A percentile compares a stretch with the other conserved stretches of the same genome.
Evolutionary conservation across 2,113 vertebrate genomes (phyloP).

Genomic region (Plectropomus leopardus): DNA sequence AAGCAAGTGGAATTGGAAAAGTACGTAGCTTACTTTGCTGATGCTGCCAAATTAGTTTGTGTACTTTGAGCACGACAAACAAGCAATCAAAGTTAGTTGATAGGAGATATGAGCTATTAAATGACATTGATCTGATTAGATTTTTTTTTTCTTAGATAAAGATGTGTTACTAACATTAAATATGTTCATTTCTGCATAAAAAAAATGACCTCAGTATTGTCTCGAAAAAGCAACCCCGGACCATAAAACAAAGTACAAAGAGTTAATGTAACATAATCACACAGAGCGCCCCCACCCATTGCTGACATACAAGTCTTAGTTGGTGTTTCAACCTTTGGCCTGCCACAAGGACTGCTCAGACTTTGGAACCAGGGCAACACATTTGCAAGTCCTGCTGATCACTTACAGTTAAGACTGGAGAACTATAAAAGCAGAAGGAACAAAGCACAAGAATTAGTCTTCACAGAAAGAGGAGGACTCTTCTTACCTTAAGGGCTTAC

Average conservation of each 20-base stretch:
- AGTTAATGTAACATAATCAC: slow-evolving; percentile 41
- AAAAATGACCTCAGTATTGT: background rate
- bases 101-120: slow-evolving; percentile 7
- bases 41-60: slow-evolving; percentile 4
- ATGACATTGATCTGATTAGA: slow-evolving; percentile 35
- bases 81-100: slow-evolving; percentile 52
- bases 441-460: slow-evolving; percentile 65
- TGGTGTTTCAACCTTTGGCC: slow-evolving; percentile 82
- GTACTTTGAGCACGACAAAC: slow-evolving; percentile 23
- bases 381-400: slow-evolving; percentile 68
- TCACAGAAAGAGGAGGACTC: slow-evolving; percentile 77
- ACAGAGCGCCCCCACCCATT: slow-evolving; percentile 66
- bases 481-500: slow-evolving; percentile 29
- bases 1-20: background rate
- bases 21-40: background rate
- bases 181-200: background rate
- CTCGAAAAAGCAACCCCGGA: background rate
- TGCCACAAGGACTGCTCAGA: slow-evolving; percentile 83
- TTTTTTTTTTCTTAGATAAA: background rate
- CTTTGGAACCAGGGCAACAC: slow-evolving; percentile 82
- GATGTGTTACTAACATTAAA: background rate
- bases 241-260: slow-evolving; percentile 1
- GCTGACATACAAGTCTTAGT: slow-evolving; percentile 77
- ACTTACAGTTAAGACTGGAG: slow-evolving; percentile 47
- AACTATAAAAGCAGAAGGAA: slow-evolving; percentile 77